Evolutionary conservation across 2,888 invertebrate genomes (phyloP), one percentile per base, ranked within the genome.

Genomic region (Ochlodes sylvanus): DNA sequence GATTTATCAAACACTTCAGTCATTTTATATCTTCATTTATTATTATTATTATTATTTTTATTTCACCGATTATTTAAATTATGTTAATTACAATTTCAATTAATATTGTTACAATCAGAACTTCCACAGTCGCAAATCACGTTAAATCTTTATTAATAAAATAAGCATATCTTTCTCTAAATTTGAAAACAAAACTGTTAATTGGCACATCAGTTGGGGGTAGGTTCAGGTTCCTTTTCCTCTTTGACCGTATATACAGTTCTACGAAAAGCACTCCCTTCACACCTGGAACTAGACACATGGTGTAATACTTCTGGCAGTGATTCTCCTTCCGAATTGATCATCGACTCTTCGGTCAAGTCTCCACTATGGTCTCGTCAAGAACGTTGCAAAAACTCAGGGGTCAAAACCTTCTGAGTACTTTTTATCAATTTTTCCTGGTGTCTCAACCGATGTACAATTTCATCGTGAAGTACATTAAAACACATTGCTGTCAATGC

Each of bases 401-500:
- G 87, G 9, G 92, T 91, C 70, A 91, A 73, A 21, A 88, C 83
- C 80, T 92, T 93, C 70, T 92, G 90, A 41, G 85, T 83, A 0
- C 85, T 82, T 71, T 89, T 91, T 6, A 90, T 72, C 0, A 90
- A 76, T 69, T 91, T 92, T 71, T 94, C 94, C 60, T 94, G 92
- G 78, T 96, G 96, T 78, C 95, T 95, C 71, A 97, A 88, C 75
- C 97, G 95, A 86, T 97, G 97, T 14, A 97, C 96, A 70, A 98
- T 97, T 86, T 97, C 97, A 84, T 97, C 97, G 84, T 98, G 97
- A 21, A 97, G 94, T 58, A 98, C 97, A 86, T 97, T 97, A 89
- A 98, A 98, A 80, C 97, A 97, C 97, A 98, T 98, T 42, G 98
- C 97, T 17, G 97, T 97, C 73, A 98, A 89, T 1, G 98, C 97